Percentiles rank a stretch among this genome's conserved stretches.
Conservation (phyloP, 2,113 vertebrate genomes). For the Triplophysa tibetana region DNA sequence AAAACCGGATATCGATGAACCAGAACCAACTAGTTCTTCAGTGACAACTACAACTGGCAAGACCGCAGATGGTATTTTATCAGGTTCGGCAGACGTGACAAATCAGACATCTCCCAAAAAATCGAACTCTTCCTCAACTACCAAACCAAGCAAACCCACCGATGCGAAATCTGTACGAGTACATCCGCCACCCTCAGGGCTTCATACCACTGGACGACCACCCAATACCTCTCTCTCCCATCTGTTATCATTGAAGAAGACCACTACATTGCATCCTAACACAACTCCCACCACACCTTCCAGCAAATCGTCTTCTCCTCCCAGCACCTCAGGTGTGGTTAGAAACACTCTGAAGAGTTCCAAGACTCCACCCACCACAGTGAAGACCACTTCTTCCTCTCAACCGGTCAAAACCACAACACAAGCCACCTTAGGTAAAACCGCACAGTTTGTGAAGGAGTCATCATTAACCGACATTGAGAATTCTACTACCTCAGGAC, state of each 20-base stretch:
- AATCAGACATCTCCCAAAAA: conserved; percentile 51
- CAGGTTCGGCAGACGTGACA: conserved; percentile 1
- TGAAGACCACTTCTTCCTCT: conserved; percentile 23
- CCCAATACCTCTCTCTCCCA: conserved; percentile 13
- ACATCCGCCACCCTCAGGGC: conserved; percentile 46
- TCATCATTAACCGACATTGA: conserved; percentile 42
- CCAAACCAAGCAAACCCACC: conserved; percentile 50
- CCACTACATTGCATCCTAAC: conserved; percentile 58
- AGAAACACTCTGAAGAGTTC: conserved; percentile 38
- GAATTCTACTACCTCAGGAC: conserved; percentile 46
- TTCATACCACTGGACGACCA: conserved; percentile 47
- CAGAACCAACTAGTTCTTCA: conserved; percentile 50
- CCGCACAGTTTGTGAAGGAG: conserved; percentile 35
- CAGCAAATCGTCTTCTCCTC: conserved; percentile 52
- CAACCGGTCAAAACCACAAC: conserved; percentile 32
- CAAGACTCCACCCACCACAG: conserved; percentile 12
- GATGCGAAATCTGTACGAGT: conserved; percentile 45
- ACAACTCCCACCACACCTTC: conserved; percentile 50
- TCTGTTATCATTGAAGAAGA: conserved; percentile 53
- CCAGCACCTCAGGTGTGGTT: conserved; percentile 35
- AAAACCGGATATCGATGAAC: conserved; percentile 71
- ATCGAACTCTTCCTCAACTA: conserved; percentile 15
- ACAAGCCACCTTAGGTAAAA: conserved; percentile 27
- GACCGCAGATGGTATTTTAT: not conserved
- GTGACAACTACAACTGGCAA: conserved; percentile 44